These are phyloP conservation scores for Andrena haemorrhoa DNA, from an alignment of 2,888 invertebrate species.

Conservation along the genomic window DNA sequence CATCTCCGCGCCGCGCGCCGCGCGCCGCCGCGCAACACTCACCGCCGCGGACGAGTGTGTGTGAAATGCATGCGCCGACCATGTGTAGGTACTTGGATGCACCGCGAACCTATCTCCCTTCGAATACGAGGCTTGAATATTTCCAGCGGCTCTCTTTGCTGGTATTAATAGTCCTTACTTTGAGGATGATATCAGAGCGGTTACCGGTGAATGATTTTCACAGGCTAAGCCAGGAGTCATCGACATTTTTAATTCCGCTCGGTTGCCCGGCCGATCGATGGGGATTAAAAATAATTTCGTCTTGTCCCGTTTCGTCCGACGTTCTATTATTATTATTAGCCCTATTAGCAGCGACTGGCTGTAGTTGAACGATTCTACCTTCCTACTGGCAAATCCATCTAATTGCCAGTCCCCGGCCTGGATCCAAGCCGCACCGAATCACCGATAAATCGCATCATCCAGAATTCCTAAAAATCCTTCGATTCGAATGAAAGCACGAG, in stretches of 20 bases:
- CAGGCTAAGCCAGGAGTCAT: conserved; percentile 37
- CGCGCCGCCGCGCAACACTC: conserved; percentile 54
- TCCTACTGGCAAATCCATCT: too few species aligned
- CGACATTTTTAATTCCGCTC: conserved; percentile 34
- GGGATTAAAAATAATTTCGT: not conserved
- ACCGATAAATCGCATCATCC: not conserved
- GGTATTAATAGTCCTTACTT: conserved; percentile 72
- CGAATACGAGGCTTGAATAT: conserved; percentile 60
- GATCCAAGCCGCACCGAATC: too few species aligned
- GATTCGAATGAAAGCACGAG: not conserved
- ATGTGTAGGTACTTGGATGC: conserved; percentile 58
- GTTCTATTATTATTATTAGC: not conserved
- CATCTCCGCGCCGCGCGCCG: conserved; percentile 63
- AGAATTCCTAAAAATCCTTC: not conserved
- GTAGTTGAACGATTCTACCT: too few species aligned
- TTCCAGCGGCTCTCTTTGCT: conserved; percentile 62
- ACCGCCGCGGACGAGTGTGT: not conserved
- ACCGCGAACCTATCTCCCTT: conserved; percentile 62
- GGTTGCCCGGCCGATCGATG: not conserved
- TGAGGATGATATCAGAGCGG: conserved; percentile 56
- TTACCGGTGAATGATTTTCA: conserved; percentile 56
- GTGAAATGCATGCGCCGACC: conserved; percentile 34
- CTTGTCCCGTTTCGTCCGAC: too few species aligned
- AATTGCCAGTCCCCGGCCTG: too few species aligned
- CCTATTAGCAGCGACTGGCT: too few species aligned